Evolutionary conservation across 2,797 vertebrate species (phyloP).

Genomic region (Dendrocincla tyrannina): DNA sequence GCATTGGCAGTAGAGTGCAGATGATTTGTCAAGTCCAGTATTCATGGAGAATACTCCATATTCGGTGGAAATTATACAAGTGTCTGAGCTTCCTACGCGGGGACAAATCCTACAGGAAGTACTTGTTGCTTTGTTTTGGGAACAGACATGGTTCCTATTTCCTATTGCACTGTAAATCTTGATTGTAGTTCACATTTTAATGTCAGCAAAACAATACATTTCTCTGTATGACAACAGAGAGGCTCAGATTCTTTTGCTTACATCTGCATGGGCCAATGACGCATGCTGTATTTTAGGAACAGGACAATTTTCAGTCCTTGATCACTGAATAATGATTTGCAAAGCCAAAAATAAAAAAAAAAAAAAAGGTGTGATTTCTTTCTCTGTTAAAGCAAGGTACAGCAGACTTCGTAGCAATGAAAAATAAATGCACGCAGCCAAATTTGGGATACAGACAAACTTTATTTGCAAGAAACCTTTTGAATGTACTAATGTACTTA

Average conservation of each 20-base stretch:
- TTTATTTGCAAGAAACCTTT: neutral
- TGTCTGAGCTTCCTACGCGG: neutral
- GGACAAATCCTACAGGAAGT: neutral
- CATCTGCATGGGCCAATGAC: neutral
- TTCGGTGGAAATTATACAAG: neutral
- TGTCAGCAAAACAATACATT: neutral
- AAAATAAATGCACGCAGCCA: neutral
- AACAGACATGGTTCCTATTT: neutral
- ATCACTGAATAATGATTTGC: neutral
- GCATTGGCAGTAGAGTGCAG: neutral
- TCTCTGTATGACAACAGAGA: neutral
- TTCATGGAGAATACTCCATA: neutral
- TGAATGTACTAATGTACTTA: neutral
- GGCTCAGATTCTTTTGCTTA: neutral
- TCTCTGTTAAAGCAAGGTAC: neutral
- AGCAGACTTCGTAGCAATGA: neutral
- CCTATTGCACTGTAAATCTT: neutral
- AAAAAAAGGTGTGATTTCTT: neutral
- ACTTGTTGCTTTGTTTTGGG: neutral
- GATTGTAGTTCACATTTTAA: neutral
- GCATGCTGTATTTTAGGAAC: neutral
- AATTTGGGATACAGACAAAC: neutral
- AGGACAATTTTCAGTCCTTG: neutral
- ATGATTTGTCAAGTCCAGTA: neutral
- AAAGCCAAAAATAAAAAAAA: neutral